These are phyloP conservation scores for Gallinago undulata DNA, from an alignment of 2,113 vertebrate species.

Conservation along the genomic window DNA sequence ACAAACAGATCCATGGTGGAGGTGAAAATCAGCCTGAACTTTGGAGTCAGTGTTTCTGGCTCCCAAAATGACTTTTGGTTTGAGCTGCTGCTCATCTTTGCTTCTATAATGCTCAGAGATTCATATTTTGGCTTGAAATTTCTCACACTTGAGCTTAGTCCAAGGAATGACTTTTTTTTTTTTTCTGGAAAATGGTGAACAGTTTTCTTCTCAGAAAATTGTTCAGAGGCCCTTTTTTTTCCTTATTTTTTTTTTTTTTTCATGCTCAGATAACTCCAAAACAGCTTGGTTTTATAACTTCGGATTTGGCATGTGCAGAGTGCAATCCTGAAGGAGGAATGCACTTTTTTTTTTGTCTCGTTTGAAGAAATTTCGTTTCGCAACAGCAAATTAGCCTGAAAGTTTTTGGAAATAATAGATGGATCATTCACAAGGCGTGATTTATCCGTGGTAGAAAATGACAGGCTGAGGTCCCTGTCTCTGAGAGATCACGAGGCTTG, in stretches of 20 bases:
- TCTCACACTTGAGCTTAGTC: neutral
- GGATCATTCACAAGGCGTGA: neutral
- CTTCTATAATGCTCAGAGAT: neutral
- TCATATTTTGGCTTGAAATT: neutral
- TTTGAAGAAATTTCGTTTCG: constrained; percentile 30
- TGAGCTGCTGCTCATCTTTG: neutral
- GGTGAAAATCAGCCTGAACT: neutral
- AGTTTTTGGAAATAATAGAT: constrained; percentile 39
- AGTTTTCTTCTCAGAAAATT: neutral
- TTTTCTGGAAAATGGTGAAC: neutral
- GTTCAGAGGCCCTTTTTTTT: neutral
- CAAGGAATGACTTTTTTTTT: neutral
- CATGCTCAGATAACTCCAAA: neutral
- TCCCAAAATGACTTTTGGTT: neutral
- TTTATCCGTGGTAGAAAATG: constrained; percentile 6
- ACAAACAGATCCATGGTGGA: neutral
- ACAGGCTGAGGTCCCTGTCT: neutral
- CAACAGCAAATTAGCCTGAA: constrained; percentile 32
- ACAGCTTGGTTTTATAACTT: constrained; percentile 38
- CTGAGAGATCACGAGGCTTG: neutral
- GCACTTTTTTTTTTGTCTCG: neutral
- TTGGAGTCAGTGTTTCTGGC: neutral
- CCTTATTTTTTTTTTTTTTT: neutral
- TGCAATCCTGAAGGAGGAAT: constrained; percentile 12
- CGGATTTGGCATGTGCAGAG: constrained; percentile 8